Percentiles rank a stretch among this genome's conserved stretches.
Evolutionary conservation across 1,140 invertebrate species (phyloP).

Genomic region (Diprion similis): DNA sequence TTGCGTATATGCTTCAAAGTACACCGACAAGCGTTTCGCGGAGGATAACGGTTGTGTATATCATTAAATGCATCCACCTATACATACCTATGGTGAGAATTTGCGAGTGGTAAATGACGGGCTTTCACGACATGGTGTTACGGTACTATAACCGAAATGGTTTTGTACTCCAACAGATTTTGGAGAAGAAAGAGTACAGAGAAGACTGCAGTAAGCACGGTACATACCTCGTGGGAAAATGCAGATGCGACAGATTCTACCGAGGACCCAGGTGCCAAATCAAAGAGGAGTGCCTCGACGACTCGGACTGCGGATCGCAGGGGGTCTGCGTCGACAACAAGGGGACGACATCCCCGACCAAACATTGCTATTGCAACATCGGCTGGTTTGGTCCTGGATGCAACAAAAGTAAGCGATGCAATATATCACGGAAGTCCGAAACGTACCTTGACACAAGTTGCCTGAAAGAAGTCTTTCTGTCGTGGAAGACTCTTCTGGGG

Average conservation of each 20-base stretch:
- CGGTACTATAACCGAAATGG: no score
- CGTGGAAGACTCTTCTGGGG: no score
- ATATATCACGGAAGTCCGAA: not conserved
- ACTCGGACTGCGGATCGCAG: constrained; percentile 83
- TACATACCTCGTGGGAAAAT: constrained; percentile 75
- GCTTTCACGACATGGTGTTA: no score
- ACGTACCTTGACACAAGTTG: not conserved
- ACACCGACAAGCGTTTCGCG: no score
- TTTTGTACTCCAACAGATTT: constrained; percentile 38
- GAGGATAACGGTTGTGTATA: no score
- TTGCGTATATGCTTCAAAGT: no score
- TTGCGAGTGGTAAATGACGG: no score
- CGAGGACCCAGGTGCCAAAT: constrained; percentile 85
- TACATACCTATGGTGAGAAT: no score
- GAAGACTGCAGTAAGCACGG: constrained; percentile 86
- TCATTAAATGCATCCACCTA: no score
- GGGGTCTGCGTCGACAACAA: constrained; percentile 84
- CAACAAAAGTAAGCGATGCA: constrained; percentile 70
- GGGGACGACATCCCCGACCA: constrained; percentile 79
- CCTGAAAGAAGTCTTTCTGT: no score
- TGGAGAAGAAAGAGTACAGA: constrained; percentile 71
- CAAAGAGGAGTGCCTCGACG: constrained; percentile 81
- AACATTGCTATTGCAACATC: constrained; percentile 87
- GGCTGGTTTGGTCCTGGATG: constrained; percentile 86
- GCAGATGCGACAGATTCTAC: constrained; percentile 84